Percentiles rank a stretch among this genome's conserved stretches.
These are phyloP conservation scores for Aegithalos caudatus DNA, from an alignment of 2,113 vertebrate genomes.

Conservation along the genomic window DNA sequence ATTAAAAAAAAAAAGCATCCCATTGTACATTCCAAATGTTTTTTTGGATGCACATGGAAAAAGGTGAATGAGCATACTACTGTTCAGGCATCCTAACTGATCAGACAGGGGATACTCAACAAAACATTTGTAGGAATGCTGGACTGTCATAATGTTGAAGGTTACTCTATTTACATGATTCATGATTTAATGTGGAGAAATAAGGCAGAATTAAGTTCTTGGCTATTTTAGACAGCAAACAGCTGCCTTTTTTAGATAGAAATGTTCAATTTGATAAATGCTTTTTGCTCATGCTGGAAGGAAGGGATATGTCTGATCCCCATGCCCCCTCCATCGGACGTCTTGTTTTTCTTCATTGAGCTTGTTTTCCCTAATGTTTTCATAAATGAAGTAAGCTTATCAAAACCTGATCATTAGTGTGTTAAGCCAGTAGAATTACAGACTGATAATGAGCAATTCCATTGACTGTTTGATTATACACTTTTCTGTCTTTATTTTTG, in stretches of 20 bases:
- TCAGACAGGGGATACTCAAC: not conserved
- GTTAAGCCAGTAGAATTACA: not conserved
- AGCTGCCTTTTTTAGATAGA: not conserved
- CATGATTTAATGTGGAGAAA: not conserved
- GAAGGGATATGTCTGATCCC: not conserved
- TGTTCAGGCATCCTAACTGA: not conserved
- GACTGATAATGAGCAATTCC: not conserved
- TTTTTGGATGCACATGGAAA: not conserved
- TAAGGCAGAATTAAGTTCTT: not conserved
- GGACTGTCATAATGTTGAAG: rapidly evolving
- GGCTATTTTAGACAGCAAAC: not conserved
- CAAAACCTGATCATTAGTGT: not conserved
- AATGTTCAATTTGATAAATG: not conserved
- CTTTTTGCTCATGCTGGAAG: not conserved
- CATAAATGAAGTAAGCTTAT: not conserved
- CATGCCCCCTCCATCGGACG: not conserved
- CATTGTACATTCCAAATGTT: not conserved
- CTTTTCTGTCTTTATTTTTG: not conserved
- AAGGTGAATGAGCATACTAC: not conserved
- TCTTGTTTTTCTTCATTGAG: not conserved
- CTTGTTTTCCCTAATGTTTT: not conserved
- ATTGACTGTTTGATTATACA: not conserved
- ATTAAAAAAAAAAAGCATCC: not conserved
- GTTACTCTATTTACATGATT: not conserved
- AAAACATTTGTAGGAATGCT: not conserved